Conservation (phyloP, 2,113 vertebrate species). For the Neotragus moschatus region DNA sequence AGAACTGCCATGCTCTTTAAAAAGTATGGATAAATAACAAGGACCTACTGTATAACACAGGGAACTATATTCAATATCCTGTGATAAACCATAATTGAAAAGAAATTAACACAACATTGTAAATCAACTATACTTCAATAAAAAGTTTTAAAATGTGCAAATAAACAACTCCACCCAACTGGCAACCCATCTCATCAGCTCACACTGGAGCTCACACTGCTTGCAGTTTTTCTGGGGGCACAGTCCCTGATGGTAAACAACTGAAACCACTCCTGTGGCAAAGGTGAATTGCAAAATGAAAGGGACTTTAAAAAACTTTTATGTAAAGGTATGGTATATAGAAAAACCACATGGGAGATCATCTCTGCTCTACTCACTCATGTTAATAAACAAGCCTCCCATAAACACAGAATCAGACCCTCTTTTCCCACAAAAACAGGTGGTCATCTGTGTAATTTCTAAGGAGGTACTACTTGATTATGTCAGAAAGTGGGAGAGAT, state of each 20-base stretch:
- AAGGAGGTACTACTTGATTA: not conserved
- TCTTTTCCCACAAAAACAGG: not conserved
- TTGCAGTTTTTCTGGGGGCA: not conserved
- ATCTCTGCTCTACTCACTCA: not conserved
- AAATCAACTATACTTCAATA: not conserved
- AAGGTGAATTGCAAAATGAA: slow-evolving; percentile 37
- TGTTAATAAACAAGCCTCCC: not conserved
- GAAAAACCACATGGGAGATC: not conserved
- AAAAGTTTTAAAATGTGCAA: not conserved
- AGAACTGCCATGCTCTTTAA: not conserved
- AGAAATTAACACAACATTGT: not conserved
- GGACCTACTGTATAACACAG: not conserved
- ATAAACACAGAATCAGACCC: not conserved
- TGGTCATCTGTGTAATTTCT: not conserved
- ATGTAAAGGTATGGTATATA: not conserved
- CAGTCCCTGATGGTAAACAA: slow-evolving; percentile 26
- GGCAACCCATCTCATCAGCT: not conserved
- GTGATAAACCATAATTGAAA: not conserved
- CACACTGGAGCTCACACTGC: not conserved
- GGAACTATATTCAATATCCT: not conserved
- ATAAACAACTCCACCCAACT: slow-evolving; percentile 15
- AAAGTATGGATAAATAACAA: not conserved
- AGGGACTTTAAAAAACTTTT: not conserved
- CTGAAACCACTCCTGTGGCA: not conserved
- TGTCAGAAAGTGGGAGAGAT: not conserved